Base-by-base conservation (phyloP, 2,113 vertebrate genomes). In the Panthera uncia region DNA sequence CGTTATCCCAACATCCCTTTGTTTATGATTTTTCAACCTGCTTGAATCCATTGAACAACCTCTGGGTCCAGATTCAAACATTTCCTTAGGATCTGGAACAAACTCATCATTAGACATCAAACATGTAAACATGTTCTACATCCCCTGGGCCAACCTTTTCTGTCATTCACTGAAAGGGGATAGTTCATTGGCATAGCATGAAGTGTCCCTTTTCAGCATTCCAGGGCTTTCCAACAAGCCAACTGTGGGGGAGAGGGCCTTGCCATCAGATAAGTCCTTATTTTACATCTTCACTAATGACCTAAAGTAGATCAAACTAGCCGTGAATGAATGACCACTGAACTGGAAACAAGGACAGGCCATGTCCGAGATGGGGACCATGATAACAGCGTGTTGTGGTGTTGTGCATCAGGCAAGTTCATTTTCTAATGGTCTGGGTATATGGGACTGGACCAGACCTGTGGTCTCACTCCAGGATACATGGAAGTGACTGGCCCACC, bases 251-350 rank as follows among this genome's bases (percentile, higher is more conserved):
- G 3, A 1, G 29, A 65, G 29, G 55, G 12, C 4, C 66, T 96
- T 36, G 33, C 23, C 74, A 33, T 71, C 83, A 48, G 27, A 57
- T 85, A 94, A 78, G 82, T n/a, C 65, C 19, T 96, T 76, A 91
- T 71, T 95, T 97, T 84, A 96, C 29, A 81, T 95, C 55, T 97
- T 96, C 69, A 83, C 91, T 96, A 85, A 94, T 93, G 91, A 86
- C 48, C 61, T 86, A 80, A 2, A 93, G 57, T 91, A 94, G 66
- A 69, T 95, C 93, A 95, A 96, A 73, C 73, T 86, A 91, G 10
- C 21, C 55, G 50, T 71, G 65, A 85, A 68, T 85, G 71, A 96
- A 29, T 91, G 66, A 50, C 31, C 36, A 66, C 50, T 89, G 73
- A 97, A 93, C 38, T 96, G 74, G 76, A 91, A 97, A 93, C 36